A percentile compares a stretch with the other conserved stretches of the same genome.
Evolutionary conservation across 1,140 invertebrate genomes (phyloP).

Genomic region (Pteromalus puparum): DNA sequence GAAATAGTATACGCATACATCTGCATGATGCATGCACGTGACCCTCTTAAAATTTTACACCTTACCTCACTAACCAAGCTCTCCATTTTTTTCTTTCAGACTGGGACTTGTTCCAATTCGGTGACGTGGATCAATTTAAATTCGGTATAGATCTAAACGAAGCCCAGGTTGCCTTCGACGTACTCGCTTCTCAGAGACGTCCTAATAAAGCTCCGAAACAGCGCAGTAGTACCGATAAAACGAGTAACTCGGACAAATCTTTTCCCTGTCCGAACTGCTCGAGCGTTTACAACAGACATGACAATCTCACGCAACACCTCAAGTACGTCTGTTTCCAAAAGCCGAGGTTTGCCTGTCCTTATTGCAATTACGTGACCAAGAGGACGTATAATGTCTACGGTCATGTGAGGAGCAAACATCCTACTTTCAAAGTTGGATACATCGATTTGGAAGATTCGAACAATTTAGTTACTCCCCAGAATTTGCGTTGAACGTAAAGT

Average conservation of each 20-base stretch:
- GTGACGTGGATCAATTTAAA: not conserved
- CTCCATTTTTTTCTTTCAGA: conserved; percentile 1
- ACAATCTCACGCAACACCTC: conserved; percentile 74
- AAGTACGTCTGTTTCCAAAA: conserved; percentile 74
- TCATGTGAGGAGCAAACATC: conserved; percentile 58
- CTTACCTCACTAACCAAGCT: not conserved
- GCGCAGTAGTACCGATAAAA: not conserved
- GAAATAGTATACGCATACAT: too few species aligned
- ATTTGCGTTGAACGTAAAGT: not conserved
- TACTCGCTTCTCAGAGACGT: not conserved
- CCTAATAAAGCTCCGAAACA: not conserved
- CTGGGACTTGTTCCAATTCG: conserved; percentile 19
- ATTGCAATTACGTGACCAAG: conserved; percentile 66
- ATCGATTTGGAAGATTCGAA: conserved; percentile 43
- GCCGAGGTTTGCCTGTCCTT: conserved; percentile 73
- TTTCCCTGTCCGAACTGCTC: conserved; percentile 78
- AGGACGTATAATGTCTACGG: conserved; percentile 57
- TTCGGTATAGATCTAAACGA: conserved; percentile 19
- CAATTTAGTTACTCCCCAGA: conserved; percentile 40
- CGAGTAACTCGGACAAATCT: conserved; percentile 47
- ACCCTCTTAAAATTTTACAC: not conserved
- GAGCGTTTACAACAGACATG: conserved; percentile 74
- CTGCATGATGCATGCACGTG: not conserved
- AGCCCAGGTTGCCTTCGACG: not conserved
- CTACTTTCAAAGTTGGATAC: conserved; percentile 28